Base-by-base conservation (phyloP, 2,113 vertebrate species). In the Elaphurus davidianus region DNA sequence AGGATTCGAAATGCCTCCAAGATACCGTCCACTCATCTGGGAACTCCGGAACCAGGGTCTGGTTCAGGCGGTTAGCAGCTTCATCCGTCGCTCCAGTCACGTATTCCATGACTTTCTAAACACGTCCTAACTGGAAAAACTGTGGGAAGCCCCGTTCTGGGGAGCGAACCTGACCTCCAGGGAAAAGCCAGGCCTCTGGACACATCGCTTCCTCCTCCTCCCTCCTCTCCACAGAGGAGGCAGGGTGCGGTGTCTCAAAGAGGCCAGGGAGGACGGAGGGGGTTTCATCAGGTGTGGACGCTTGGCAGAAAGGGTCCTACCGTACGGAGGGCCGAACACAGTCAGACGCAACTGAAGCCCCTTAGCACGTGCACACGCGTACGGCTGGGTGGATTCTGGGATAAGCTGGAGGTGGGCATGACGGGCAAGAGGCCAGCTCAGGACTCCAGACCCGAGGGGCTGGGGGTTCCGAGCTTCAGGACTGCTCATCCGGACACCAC, bases 161-260 rank as follows among this genome's bases (percentile, higher is more conserved):
- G 45, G 36, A 89, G 3, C 36, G 19, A 15, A 21, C 52, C 15
- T 11, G 57, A 45, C 3, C 36, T 7, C 19, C 33, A 9, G 19
- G 57, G n/a, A 47, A 67, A 43, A 52, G 2, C n/a, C 19, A 36
- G n/a, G 16, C 10, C 43, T 86, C 59, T 40, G 0, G 12, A 5
- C 13, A 14, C 0, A 45, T 3, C 25, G 1, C 5, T 43, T 47
- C 45, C 50, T 33, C 30, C 33, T n/a, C 23, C 52, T 55, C 36
- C 15, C 15, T 57, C 86, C 16, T 19, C 33, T 71, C 3, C 0
- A 1, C 9, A 19, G 28, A 33, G 19, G 40, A 21, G 19, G 27
- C 0, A 1, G 10, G 17, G 28, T 0, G 1, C 1, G 7, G 33
- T 7, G 0, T 12, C 36, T 19, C 16, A 16, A 17, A 30, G 0